These are phyloP conservation scores for Climacteris rufus DNA, from an alignment of 2,113 vertebrate genomes.

Conservation along the genomic window DNA sequence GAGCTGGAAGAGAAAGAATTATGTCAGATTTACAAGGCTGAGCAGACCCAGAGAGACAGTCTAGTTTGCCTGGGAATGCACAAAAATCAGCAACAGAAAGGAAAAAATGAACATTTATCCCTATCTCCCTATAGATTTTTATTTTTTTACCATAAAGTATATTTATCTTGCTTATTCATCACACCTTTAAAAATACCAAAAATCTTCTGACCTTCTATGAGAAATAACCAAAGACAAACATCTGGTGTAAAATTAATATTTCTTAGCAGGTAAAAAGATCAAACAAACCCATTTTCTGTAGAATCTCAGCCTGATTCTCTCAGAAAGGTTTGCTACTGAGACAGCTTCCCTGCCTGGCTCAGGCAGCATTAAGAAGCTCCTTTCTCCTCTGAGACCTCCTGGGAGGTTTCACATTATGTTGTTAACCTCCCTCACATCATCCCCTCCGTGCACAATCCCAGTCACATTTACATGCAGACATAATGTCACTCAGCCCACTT, in stretches of 20 bases:
- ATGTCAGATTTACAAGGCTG: not conserved
- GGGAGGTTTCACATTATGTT: not conserved
- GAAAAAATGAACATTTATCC: not conserved
- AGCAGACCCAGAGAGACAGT: not conserved
- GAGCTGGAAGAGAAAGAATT: not conserved
- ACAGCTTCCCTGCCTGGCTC: not conserved
- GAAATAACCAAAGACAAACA: not conserved
- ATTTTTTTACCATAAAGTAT: not conserved
- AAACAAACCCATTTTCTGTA: not conserved
- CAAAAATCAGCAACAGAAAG: not conserved
- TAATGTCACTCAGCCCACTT: constrained; percentile 29
- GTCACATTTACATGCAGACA: constrained; percentile 1
- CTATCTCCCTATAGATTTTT: not conserved
- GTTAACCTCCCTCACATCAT: constrained; percentile 14
- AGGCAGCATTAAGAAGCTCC: not conserved
- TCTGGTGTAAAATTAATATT: not conserved
- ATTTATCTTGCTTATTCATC: not conserved
- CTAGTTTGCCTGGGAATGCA: not conserved
- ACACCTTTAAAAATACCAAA: not conserved
- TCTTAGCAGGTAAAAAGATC: not conserved
- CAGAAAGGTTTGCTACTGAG: not conserved
- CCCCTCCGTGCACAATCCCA: not conserved
- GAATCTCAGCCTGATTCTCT: not conserved
- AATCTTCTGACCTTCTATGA: not conserved
- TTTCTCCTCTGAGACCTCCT: not conserved